phyloP scores from a whole-genome alignment of 2,888 invertebrate genomes.

The Drosophila paucipuncta region DNA sequence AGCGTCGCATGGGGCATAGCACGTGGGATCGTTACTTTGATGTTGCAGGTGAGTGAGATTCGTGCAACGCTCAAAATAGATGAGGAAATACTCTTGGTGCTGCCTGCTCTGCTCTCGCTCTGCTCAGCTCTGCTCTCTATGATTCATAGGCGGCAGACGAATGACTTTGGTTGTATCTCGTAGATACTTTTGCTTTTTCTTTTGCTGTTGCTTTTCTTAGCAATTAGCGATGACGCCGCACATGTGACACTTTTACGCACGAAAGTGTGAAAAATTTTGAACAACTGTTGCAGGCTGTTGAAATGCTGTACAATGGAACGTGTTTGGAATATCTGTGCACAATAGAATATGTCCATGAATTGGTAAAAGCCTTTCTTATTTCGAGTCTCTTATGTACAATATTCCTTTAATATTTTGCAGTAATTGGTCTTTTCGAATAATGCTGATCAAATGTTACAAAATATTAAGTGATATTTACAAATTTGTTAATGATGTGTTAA shows the following conservation, averaged over 20 bases:
- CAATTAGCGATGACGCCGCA: conserved; percentile 72
- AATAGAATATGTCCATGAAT: background rate
- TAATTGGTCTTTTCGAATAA: background rate
- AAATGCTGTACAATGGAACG: conserved; percentile 56
- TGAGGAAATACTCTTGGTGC: conserved; percentile 47
- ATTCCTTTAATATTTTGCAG: background rate
- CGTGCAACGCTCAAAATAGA: conserved; percentile 41
- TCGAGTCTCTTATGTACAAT: background rate
- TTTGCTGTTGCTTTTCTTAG: conserved; percentile 55
- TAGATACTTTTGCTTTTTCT: conserved; percentile 65
- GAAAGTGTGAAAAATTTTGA: conserved; percentile 73
- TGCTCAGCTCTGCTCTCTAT: conserved; percentile 18
- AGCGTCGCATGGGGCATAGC: conserved; percentile 60
- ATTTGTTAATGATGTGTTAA: background rate
- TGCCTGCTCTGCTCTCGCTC: background rate
- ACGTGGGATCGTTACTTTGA: conserved; percentile 75
- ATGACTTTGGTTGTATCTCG: conserved; percentile 53
- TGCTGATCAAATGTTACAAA: background rate
- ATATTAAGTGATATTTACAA: background rate
- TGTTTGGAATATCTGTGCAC: background rate
- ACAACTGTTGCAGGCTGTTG: conserved; percentile 59
- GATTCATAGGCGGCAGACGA: conserved; percentile 62
- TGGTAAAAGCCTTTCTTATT: background rate
- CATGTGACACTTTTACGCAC: conserved; percentile 77
- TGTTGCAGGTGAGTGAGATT: conserved; percentile 77